These are phyloP conservation scores for Blastobasis lacticolella DNA, from an alignment of 2,888 invertebrate species.

Conservation along the genomic window DNA sequence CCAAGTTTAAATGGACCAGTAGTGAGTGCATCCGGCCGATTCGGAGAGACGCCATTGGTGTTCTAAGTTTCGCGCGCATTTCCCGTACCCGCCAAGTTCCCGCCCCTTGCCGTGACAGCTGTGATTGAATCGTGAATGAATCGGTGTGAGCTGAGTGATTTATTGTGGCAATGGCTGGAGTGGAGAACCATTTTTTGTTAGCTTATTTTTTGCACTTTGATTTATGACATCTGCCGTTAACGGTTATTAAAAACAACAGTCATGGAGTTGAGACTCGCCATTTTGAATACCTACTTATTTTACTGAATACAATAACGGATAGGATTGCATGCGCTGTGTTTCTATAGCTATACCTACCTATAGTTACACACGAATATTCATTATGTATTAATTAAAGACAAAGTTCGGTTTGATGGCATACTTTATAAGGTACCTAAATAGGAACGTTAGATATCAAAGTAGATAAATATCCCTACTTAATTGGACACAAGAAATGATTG, in stretches of 20 bases:
- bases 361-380: too few relatives aligned
- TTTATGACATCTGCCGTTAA: slow-evolving; percentile 43
- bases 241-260: not conserved
- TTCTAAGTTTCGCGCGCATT: slow-evolving; percentile 67
- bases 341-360: too few relatives aligned
- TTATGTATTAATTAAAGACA: too few relatives aligned
- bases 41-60: slow-evolving; percentile 57
- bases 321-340: too few relatives aligned
- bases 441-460: too few relatives aligned
- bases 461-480: too few relatives aligned
- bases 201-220: slow-evolving; percentile 42
- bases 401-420: slow-evolving; percentile 1
- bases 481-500: too few relatives aligned
- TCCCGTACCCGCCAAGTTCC: slow-evolving; percentile 35
- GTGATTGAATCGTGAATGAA: slow-evolving; percentile 60
- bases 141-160: slow-evolving; percentile 49
- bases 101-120: slow-evolving; percentile 67
- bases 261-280: too few relatives aligned
- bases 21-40: slow-evolving; percentile 39
- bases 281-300: too few relatives aligned
- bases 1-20: slow-evolving; percentile 62
- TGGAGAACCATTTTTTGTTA: slow-evolving; percentile 31
- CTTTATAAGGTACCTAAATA: not conserved
- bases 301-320: too few relatives aligned
- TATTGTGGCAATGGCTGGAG: slow-evolving; percentile 41